A percentile compares a stretch with the other conserved stretches of the same genome.
These are phyloP conservation scores for Tamandua tetradactyla DNA, from an alignment of 2,797 vertebrate species.

Conservation along the genomic window DNA sequence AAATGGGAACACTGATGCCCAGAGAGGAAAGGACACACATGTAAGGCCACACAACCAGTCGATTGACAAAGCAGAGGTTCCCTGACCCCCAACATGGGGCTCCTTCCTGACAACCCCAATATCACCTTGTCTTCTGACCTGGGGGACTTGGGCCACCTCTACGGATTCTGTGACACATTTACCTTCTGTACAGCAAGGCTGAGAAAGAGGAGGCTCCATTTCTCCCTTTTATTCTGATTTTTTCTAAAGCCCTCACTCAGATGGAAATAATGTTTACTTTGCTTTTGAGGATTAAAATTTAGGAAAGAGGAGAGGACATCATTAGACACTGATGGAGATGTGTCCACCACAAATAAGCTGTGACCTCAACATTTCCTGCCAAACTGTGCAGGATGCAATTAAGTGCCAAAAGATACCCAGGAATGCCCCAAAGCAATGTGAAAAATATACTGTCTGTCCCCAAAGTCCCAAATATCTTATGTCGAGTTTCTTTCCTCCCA, in stretches of 20 bases:
- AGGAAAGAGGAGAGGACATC: background rate
- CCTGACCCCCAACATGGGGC: rapidly evolving
- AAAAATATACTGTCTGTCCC: slow-evolving; percentile 2
- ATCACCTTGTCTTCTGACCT: rapidly evolving
- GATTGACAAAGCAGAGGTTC: background rate
- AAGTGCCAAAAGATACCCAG: background rate
- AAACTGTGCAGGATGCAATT: background rate
- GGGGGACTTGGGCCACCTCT: background rate
- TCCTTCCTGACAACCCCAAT: background rate
- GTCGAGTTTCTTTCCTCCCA: slow-evolving; percentile 64
- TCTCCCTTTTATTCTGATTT: slow-evolving; percentile 23
- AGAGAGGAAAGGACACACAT: slow-evolving; percentile 66
- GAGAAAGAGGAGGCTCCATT: background rate
- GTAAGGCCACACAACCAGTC: slow-evolving; percentile 43
- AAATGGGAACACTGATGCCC: background rate
- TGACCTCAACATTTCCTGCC: background rate
- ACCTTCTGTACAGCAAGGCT: background rate
- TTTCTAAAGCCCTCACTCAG: background rate
- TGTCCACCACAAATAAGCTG: background rate
- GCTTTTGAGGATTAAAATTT: background rate
- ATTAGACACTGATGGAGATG: background rate
- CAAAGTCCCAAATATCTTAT: slow-evolving; percentile 47
- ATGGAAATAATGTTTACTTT: background rate
- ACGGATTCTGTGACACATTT: no score
- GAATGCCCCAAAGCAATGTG: background rate